Percentiles rank a stretch among this genome's conserved stretches.
phyloP scores from a whole-genome alignment of 2,113 vertebrate genomes.

The Phyllostomus hastatus region DNA sequence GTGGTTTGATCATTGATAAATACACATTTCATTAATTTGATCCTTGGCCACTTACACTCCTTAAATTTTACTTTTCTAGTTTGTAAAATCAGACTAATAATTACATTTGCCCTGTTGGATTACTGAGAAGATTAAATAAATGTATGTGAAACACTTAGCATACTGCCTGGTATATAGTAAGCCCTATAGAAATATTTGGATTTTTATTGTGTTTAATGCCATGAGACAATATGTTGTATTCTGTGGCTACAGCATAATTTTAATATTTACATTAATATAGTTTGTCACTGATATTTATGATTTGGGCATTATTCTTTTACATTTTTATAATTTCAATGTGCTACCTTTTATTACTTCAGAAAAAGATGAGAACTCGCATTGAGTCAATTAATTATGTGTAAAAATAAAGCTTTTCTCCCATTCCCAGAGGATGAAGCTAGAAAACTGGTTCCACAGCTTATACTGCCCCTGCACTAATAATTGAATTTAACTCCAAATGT shows the following conservation, averaged over 20 bases:
- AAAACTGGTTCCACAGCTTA: neutral
- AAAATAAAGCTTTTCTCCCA: constrained; percentile 10
- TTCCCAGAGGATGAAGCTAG: neutral
- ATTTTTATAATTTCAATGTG: constrained; percentile 77
- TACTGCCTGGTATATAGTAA: neutral
- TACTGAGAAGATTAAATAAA: neutral
- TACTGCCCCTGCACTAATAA: neutral
- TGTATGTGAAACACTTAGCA: neutral
- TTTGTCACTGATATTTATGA: constrained; percentile 57
- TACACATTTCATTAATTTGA: neutral
- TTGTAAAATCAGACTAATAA: constrained; percentile 8
- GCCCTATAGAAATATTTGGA: neutral
- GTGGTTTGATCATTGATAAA: neutral
- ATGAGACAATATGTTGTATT: constrained; percentile 35
- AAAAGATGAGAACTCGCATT: constrained; percentile 71
- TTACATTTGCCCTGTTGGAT: neutral
- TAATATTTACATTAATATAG: constrained; percentile 63
- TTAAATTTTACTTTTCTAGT: constrained; percentile 3
- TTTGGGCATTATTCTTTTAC: constrained; percentile 66
- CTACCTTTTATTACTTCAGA: constrained; percentile 84
- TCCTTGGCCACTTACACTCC: neutral
- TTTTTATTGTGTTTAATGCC: constrained; percentile 8
- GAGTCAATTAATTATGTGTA: neutral
- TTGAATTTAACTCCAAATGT: neutral
- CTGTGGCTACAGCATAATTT: constrained; percentile 60